These are phyloP conservation scores for Oostethus manadensis DNA, from an alignment of 2,113 vertebrate species.

Conservation along the genomic window DNA sequence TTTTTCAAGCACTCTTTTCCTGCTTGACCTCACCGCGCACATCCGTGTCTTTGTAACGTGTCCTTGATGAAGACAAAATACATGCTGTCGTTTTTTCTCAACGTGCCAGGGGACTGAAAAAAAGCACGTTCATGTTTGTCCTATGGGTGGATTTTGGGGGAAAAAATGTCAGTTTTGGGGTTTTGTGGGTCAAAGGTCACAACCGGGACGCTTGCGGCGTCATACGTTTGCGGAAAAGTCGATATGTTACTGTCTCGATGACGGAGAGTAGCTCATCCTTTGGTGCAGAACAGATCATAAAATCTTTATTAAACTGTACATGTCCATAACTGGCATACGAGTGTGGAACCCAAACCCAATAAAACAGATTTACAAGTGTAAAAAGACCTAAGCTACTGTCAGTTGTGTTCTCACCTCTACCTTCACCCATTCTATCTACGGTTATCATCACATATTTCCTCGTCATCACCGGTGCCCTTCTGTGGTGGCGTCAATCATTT, in stretches of 20 bases:
- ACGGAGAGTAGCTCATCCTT: no score
- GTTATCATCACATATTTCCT: no score
- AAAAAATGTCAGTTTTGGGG: constrained; percentile 48
- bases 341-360: no score
- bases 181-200: constrained; percentile 22
- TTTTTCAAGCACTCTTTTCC: constrained; percentile 11
- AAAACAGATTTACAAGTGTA: no score
- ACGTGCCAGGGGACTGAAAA: constrained; percentile 58
- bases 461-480: no score
- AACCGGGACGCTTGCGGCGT: not conserved
- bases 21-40: constrained; percentile 36
- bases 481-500: no score
- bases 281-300: no score
- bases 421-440: no score
- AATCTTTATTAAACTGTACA: constrained; percentile 6
- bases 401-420: no score
- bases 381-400: no score
- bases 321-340: constrained; percentile 22
- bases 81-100: constrained; percentile 58
- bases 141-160: constrained; percentile 69
- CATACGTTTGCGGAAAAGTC: no score
- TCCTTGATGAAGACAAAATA: constrained; percentile 56
- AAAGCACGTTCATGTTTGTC: constrained; percentile 72
- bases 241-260: no score
- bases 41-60: constrained; percentile 73